phyloP scores from a whole-genome alignment of 2,797 vertebrate species.

The Molossus alvarezi region DNA sequence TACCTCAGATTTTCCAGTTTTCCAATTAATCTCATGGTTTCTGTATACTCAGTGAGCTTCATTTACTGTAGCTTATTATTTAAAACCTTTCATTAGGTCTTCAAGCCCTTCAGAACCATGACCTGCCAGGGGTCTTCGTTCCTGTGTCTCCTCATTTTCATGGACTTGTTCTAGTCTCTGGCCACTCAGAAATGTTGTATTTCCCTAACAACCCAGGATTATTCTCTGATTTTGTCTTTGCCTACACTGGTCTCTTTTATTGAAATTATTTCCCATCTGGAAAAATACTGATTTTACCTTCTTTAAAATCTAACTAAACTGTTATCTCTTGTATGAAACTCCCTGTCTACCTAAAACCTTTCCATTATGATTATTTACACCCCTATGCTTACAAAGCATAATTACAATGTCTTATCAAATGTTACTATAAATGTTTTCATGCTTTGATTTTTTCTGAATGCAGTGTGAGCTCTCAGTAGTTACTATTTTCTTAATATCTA shows the following conservation, averaged over 20 bases:
- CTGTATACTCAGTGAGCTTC: neutral
- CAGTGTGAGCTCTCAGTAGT: neutral
- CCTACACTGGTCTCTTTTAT: neutral
- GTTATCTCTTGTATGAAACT: neutral
- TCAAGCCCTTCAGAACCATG: neutral
- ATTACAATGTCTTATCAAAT: neutral
- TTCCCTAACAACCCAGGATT: neutral
- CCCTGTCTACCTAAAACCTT: neutral
- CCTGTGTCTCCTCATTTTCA: neutral
- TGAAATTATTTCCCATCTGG: neutral
- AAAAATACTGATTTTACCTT: neutral
- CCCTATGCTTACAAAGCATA: neutral
- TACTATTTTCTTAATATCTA: neutral
- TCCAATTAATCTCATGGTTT: neutral
- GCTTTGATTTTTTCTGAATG: neutral
- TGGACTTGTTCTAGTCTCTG: neutral
- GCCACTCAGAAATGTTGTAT: neutral
- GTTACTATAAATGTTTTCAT: neutral
- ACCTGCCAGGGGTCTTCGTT: fast-evolving
- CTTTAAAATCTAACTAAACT: neutral
- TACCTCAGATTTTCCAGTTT: neutral
- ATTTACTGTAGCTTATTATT: neutral
- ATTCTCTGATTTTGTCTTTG: neutral
- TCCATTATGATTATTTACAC: neutral
- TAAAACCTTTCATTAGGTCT: neutral